Percentiles rank a stretch among this genome's conserved stretches.
These are phyloP conservation scores for Brachirus orientalis DNA, from an alignment of 2,113 vertebrate species.

Conservation along the genomic window DNA sequence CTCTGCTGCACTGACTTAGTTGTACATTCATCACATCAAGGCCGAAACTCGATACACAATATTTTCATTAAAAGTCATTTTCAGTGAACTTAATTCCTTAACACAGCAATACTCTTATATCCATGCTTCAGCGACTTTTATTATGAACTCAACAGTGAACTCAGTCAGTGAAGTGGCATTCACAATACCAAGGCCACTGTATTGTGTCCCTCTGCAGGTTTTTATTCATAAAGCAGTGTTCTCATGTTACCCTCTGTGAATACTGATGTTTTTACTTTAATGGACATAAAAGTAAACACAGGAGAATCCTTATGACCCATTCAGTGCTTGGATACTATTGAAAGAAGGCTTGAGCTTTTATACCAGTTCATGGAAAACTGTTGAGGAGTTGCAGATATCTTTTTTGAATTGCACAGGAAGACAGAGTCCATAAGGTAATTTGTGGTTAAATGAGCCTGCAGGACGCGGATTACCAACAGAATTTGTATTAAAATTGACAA, in stretches of 20 bases:
- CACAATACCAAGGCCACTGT: too few relatives aligned
- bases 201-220: too few relatives aligned
- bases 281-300: constrained; percentile 10
- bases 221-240: not conserved
- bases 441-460: not conserved
- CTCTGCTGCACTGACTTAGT: too few relatives aligned
- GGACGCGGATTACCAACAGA: not conserved
- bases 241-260: constrained; percentile 13
- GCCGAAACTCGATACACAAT: too few relatives aligned
- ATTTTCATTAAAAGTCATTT: too few relatives aligned
- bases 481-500: constrained; percentile 9
- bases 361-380: not conserved
- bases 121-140: not conserved
- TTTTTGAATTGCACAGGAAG: not conserved
- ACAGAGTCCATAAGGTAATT: too few relatives aligned
- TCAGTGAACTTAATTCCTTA: too few relatives aligned
- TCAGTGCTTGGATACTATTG: not conserved
- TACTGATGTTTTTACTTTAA: constrained; percentile 7
- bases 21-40: too few relatives aligned
- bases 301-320: not conserved
- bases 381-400: not conserved
- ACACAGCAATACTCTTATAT: too few relatives aligned
- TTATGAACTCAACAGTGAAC: not conserved
- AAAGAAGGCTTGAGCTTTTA: not conserved
- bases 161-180: too few relatives aligned